Conservation (phyloP, 1,140 invertebrate genomes). For the Leptinotarsa defecta region DNA sequence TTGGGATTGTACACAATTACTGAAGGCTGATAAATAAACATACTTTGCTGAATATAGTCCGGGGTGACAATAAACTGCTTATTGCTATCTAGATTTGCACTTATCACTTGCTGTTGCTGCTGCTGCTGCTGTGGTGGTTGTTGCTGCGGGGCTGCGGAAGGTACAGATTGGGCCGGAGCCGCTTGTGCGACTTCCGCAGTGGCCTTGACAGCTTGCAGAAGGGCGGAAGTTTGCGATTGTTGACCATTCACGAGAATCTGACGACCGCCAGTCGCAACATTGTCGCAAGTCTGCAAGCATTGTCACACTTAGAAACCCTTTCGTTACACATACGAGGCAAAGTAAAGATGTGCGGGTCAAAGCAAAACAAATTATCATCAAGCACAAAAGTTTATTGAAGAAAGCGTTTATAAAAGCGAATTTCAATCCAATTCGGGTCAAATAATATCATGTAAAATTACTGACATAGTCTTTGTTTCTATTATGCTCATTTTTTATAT, state of each 20-base stretch:
- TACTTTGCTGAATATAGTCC: slow-evolving; percentile 88
- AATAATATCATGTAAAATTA: too few species aligned
- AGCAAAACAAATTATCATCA: background rate
- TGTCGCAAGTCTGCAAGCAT: slow-evolving; percentile 36
- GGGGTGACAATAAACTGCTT: slow-evolving; percentile 84
- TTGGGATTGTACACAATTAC: slow-evolving; percentile 56
- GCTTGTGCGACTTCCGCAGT: slow-evolving; percentile 43
- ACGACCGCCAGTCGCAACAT: slow-evolving; percentile 34
- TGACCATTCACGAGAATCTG: slow-evolving; percentile 54
- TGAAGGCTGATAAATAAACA: slow-evolving; percentile 59
- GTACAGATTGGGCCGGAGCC: slow-evolving; percentile 7
- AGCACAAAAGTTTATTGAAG: background rate
- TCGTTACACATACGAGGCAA: background rate
- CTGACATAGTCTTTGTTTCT: too few species aligned
- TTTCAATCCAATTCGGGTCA: too few species aligned
- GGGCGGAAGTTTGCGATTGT: slow-evolving; percentile 48
- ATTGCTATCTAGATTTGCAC: slow-evolving; percentile 56
- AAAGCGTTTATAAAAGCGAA: slow-evolving; percentile 1
- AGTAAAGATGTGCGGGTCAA: background rate
- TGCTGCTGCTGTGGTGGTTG: slow-evolving; percentile 37
- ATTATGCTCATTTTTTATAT: too few species aligned
- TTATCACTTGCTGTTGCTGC: slow-evolving; percentile 50
- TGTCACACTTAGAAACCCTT: background rate
- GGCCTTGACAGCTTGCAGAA: slow-evolving; percentile 52
- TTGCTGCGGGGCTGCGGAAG: slow-evolving; percentile 22